Base-by-base conservation (phyloP, 2,113 vertebrate genomes). In the Amblyopsis rosae region DNA sequence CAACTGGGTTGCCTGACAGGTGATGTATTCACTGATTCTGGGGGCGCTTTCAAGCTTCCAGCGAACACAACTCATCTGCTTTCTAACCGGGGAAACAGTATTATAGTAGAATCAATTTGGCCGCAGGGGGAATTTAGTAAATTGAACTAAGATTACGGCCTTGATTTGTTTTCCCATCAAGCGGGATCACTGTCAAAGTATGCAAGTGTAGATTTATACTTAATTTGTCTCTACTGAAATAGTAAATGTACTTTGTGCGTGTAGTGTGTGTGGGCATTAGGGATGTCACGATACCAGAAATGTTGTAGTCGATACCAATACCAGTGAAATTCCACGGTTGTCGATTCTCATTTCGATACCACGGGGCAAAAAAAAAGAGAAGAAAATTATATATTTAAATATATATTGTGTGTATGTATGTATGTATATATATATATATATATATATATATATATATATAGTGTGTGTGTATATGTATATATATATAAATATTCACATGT, bases 31-130 rank as follows among this genome's bases (percentile, higher is more conserved):
- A 74, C 67, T 70, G 53, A 80, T 71, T 70, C 71, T 74, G 35
- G 61, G 72, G 59, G 66, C 73, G 76, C 75, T 80, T 82, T 75
- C 70, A 69, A 61, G 16, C 54, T 75, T 76, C 64, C 66, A 65
- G 64, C 33, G 60, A 62, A 82, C n/a, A 26, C 54, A 83, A 61
- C 65, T 58, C 50, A 41, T 17, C 65, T 62, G 70, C 69, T 69
- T 69, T 74, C 58, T 64, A 79, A 76, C 68, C 67, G 33, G 65
- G 71, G 57, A 76, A 64, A 26, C 32, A 35, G 15, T 15, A 7
- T 70, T 78, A 70, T 75, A 73, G 67, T 17, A 56, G 77, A 87
- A 88, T 88, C 80, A 79, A 84, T 81, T 77, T 35, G 47, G 81
- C 69, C 73, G 65, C 81, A 72, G 70, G 41, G 55, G 73, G 73